These are phyloP conservation scores for Salarias fasciatus DNA, from an alignment of 2,797 vertebrate species.

Conservation along the genomic window DNA sequence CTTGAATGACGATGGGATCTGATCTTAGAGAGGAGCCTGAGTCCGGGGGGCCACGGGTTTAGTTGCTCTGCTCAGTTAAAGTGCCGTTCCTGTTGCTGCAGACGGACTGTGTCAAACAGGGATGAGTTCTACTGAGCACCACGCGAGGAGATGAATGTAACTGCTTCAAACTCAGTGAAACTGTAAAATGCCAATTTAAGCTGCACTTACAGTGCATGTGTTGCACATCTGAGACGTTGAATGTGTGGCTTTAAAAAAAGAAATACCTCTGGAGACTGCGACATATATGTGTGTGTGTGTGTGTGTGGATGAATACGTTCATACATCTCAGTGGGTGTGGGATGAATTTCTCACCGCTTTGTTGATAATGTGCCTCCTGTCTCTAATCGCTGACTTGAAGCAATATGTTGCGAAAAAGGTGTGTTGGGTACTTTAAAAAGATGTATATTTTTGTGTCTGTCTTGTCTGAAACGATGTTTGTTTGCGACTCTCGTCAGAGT, in stretches of 20 bases:
- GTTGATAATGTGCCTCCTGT: slow-evolving; percentile 65
- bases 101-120: slow-evolving; percentile 47
- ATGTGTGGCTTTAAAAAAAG: slow-evolving; percentile 56
- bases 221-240: slow-evolving; percentile 60
- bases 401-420: slow-evolving; percentile 51
- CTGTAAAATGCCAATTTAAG: slow-evolving; percentile 35
- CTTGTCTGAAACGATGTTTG: slow-evolving; percentile 19
- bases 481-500: slow-evolving; percentile 25
- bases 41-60: slow-evolving; percentile 25
- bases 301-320: no score
- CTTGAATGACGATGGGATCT: slow-evolving; percentile 17
- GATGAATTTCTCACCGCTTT: slow-evolving; percentile 28
- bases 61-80: slow-evolving; percentile 20
- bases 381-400: slow-evolving; percentile 59
- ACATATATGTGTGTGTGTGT: slow-evolving; percentile 18
- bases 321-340: slow-evolving; percentile 1
- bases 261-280: slow-evolving; percentile 62
- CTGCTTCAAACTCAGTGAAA: slow-evolving; percentile 28
- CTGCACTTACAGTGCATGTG: slow-evolving; percentile 35
- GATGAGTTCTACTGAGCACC: slow-evolving; percentile 27
- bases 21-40: slow-evolving; percentile 20
- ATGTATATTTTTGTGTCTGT: slow-evolving; percentile 52
- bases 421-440: slow-evolving; percentile 45
- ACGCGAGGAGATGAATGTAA: slow-evolving; percentile 48
- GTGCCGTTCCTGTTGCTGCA: slow-evolving; percentile 18